Evolutionary conservation across 1,140 invertebrate genomes (phyloP).

Genomic region (Drosophila carrolli): DNA sequence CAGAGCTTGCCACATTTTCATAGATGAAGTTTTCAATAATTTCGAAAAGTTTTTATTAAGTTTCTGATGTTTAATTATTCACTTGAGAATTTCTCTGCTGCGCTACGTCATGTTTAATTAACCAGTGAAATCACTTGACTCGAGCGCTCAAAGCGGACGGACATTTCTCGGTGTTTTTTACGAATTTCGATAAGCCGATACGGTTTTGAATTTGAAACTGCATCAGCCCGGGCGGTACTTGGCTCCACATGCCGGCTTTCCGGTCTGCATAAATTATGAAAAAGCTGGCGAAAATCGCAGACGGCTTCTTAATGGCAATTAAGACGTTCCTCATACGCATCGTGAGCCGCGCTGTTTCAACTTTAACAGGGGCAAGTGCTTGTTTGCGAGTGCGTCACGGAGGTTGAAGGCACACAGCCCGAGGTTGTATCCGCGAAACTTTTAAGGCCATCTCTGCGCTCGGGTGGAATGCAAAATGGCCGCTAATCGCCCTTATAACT

Average conservation of each 20-base stretch:
- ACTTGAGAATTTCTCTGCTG: conserved; percentile 62
- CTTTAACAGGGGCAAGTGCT: neutral
- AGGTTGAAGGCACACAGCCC: neutral
- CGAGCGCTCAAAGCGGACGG: neutral
- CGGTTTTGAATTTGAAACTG: conserved; percentile 21
- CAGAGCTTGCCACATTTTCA: conserved; percentile 26
- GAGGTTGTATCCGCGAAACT: neutral
- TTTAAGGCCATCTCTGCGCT: neutral
- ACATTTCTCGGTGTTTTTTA: conserved; percentile 17
- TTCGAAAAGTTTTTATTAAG: conserved; percentile 59
- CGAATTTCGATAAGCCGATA: conserved; percentile 16
- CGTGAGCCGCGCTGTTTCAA: neutral
- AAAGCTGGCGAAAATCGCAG: conserved; percentile 41
- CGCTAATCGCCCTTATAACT: conserved; percentile 37
- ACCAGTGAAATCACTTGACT: conserved; percentile 32
- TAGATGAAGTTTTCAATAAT: conserved; percentile 51
- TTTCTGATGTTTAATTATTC: conserved; percentile 66
- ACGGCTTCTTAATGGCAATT: conserved; percentile 15
- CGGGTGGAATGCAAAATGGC: conserved; percentile 2
- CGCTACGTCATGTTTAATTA: conserved; percentile 64
- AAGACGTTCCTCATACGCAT: conserved; percentile 47
- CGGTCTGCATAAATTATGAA: conserved; percentile 67
- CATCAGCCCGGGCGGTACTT: neutral
- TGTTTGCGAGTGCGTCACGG: neutral
- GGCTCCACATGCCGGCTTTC: conserved; percentile 62